These are phyloP conservation scores for Conops quadrifasciatus DNA, from an alignment of 2,888 invertebrate species.

Conservation along the genomic window DNA sequence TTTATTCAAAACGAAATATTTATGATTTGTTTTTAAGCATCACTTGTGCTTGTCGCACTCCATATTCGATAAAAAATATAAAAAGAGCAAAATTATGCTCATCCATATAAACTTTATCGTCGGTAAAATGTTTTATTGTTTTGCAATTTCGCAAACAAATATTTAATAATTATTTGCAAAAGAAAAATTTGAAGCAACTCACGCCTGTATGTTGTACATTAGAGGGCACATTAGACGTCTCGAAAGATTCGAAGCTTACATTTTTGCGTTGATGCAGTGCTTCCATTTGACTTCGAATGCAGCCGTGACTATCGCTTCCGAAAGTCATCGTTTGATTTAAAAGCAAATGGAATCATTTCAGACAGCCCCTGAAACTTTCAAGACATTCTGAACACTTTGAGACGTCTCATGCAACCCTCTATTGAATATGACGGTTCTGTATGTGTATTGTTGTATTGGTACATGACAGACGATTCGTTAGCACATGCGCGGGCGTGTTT, in stretches of 20 bases:
- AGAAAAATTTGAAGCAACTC: background rate
- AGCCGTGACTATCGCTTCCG: too few relatives aligned
- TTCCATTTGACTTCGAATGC: too few relatives aligned
- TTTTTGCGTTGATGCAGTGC: too few relatives aligned
- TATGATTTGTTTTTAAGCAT: slow-evolving; percentile 18
- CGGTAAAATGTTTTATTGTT: too few relatives aligned
- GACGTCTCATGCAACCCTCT: background rate
- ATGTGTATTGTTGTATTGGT: background rate
- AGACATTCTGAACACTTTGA: background rate
- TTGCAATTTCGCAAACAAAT: background rate
- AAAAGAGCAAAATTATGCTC: background rate
- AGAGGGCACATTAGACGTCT: too few relatives aligned
- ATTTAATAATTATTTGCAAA: too few relatives aligned
- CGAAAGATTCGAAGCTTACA: too few relatives aligned
- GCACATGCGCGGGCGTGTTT: too few relatives aligned
- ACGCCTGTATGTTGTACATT: too few relatives aligned
- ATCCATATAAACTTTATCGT: too few relatives aligned
- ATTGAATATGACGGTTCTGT: background rate
- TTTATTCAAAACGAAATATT: slow-evolving; percentile 17
- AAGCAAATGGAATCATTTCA: too few relatives aligned
- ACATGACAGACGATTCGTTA: background rate
- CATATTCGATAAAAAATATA: slow-evolving; percentile 3
- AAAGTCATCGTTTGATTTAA: too few relatives aligned
- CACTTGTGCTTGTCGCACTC: slow-evolving; percentile 9
- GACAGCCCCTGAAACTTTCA: background rate